A percentile compares a stretch with the other conserved stretches of the same genome.
Evolutionary conservation across 2,797 vertebrate genomes (phyloP).

Genomic region (Mormyrops attenuatus): DNA sequence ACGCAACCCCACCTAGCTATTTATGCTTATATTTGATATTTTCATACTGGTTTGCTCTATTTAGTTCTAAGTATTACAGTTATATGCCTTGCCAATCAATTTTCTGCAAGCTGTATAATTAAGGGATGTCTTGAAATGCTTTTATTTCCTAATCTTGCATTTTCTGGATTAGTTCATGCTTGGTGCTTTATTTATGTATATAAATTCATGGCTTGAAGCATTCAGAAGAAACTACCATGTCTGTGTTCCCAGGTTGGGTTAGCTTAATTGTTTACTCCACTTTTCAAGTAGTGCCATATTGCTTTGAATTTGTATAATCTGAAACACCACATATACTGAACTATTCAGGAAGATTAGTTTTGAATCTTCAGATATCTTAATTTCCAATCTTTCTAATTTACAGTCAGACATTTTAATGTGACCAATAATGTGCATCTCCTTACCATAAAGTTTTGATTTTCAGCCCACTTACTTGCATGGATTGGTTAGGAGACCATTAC

Average conservation of each 20-base stretch:
- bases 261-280: slow-evolving; percentile 26
- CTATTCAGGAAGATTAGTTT: neutral
- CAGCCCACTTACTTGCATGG: slow-evolving; percentile 40
- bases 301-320: slow-evolving; percentile 53
- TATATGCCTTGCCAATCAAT: slow-evolving; percentile 46
- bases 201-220: slow-evolving; percentile 49
- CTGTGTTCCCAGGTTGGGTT: slow-evolving; percentile 42
- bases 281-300: slow-evolving; percentile 46
- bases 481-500: slow-evolving; percentile 29
- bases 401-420: neutral
- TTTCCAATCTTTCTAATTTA: neutral
- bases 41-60: slow-evolving; percentile 34
- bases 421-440: slow-evolving; percentile 31
- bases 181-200: slow-evolving; percentile 62
- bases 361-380: neutral
- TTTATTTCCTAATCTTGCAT: slow-evolving; percentile 52
- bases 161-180: slow-evolving; percentile 50
- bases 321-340: slow-evolving; percentile 32
- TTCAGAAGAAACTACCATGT: slow-evolving; percentile 55
- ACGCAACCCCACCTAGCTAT: slow-evolving; percentile 12
- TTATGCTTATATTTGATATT: slow-evolving; percentile 23
- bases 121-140: slow-evolving; percentile 48
- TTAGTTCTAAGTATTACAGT: slow-evolving; percentile 40
- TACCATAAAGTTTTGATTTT: slow-evolving; percentile 43
- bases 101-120: slow-evolving; percentile 48